Base-by-base conservation (phyloP, 2,888 invertebrate species). In the Caenorhabditis auriculariae region DNA sequence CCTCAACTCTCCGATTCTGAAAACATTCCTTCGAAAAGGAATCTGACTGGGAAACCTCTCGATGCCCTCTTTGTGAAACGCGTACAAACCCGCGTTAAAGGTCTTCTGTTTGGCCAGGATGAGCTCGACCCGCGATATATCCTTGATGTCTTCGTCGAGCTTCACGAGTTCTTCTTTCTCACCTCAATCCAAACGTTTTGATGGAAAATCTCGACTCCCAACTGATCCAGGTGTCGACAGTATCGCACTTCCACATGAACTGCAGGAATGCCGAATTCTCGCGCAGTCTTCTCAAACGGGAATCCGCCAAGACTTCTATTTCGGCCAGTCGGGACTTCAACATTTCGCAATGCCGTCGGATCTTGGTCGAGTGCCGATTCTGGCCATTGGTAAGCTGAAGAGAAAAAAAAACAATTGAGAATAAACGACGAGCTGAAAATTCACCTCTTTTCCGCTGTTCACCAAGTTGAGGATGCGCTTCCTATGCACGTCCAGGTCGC, bases 181-280 rank as follows among this genome's bases (percentile, higher is more conserved):
- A 32, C 92, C 94, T 83, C n/a, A n/a, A n/a, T n/a, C n/a, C n/a
- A 69, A 37, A 74, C 65, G 7, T 43, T 23, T 28, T 26, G 24
- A n/a, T n/a, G n/a, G n/a, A n/a, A n/a, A n/a, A n/a, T n/a, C n/a
- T n/a, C n/a, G 21, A 7, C 15, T 50, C 58, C 49, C 70, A 47
- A 83, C 84, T 84, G 82, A 99, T 98, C 98, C 98, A 99, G 59
- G 93, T 93, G 85, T 99, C 98, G n/a, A 99, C 98, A 46, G 99
- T 98, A 85, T 99, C 98, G 2, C 98, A 96, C 86, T 98, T 99
- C 98, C 98, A 98, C 90, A 99, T 92, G 85, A 99, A 95, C 84
- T 98, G 96, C 81, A 99, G 87, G 85, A 95, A 96, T 38, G 96
- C 95, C 0, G 93, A 93, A 86, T 96, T 98, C 84, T 99, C 98